Percentiles rank a stretch among this genome's conserved stretches.
phyloP scores from a whole-genome alignment of 2,113 vertebrate species.

The Leptocoma aspasia region DNA sequence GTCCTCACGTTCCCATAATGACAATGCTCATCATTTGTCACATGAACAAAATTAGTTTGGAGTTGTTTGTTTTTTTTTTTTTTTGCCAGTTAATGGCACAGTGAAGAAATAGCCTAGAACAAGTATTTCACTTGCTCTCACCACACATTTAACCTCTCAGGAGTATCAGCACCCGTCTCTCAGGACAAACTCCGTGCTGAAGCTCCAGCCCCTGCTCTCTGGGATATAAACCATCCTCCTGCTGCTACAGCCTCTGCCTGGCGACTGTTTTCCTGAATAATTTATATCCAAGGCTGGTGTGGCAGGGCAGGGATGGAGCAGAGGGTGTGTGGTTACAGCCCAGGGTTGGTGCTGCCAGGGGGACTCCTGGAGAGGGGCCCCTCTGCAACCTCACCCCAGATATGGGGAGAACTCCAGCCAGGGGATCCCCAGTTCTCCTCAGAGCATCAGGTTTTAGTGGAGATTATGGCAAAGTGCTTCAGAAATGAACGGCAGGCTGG shows the following conservation, averaged over 20 bases:
- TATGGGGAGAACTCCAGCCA: not conserved
- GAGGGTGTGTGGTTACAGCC: not conserved
- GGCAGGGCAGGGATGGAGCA: not conserved
- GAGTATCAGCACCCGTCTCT: not conserved
- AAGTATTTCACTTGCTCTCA: not conserved
- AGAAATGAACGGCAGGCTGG: not conserved
- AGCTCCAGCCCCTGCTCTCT: not conserved
- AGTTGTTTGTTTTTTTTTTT: no score
- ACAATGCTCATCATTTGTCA: not conserved
- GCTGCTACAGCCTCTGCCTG: not conserved
- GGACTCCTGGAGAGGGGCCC: not conserved
- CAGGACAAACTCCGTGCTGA: not conserved
- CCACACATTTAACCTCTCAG: not conserved
- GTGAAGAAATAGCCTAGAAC: not conserved
- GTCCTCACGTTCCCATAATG: accelerated
- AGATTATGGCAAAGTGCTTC: not conserved
- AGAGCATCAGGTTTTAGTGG: not conserved
- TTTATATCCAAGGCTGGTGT: not conserved
- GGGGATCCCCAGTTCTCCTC: not conserved
- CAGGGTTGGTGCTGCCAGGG: not conserved
- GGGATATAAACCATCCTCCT: not conserved
- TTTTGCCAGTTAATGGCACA: not conserved
- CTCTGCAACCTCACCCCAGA: not conserved
- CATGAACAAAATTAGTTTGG: not conserved
- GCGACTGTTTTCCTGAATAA: not conserved